Base-by-base conservation (phyloP, 1,140 invertebrate species). In the Drosophila parabipectinata region DNA sequence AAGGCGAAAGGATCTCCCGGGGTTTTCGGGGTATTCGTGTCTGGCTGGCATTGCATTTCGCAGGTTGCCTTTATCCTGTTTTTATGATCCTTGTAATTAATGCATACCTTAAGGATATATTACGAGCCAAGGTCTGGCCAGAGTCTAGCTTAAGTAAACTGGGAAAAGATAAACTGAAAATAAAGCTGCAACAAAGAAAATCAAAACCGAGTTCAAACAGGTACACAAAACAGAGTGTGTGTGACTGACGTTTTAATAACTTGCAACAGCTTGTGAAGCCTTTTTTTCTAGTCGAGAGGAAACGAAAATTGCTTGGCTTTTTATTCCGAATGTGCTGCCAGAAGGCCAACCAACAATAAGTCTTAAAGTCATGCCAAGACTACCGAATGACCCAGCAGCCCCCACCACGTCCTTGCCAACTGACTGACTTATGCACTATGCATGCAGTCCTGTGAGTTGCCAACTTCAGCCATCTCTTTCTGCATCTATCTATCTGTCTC, bases 1-100 rank as follows among this genome's bases (percentile, higher is more conserved):
- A 72, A 58, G 60, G 53, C 59, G 34, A 37, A 28, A 45, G 18
- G 14, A 50, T 54, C 68, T 39, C 28, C 41, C 34, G 71, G 48
- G 48, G 37, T 18, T 47, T 28, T 15, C 26, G 30, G 12, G 32
- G 60, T 14, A 18, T 47, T 56, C 52, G 59, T 39, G 64, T 45
- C 39, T 32, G 41, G 63, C 51, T 34, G 60, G 18, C 56, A 61
- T 30, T 72, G 67, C 77, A 59, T 59, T 73, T 60, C 58, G 76
- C 48, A 50, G 53, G 57, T 41, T 66, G 39, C 15, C 48, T 28
- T 34, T 34, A 24, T 37, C 30, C 59, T 41, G 39, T 68, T 80
- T 87, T 87, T 81, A 87, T 77, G 82, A 79, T 75, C 82, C 72
- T 52, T 56, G 82, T 87, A 85, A 85, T 85, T 85, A 85, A 85